Percentiles rank a stretch among this genome's conserved stretches.
Conservation (phyloP, 2,797 vertebrate species). For the Cossypha caffra region DNA sequence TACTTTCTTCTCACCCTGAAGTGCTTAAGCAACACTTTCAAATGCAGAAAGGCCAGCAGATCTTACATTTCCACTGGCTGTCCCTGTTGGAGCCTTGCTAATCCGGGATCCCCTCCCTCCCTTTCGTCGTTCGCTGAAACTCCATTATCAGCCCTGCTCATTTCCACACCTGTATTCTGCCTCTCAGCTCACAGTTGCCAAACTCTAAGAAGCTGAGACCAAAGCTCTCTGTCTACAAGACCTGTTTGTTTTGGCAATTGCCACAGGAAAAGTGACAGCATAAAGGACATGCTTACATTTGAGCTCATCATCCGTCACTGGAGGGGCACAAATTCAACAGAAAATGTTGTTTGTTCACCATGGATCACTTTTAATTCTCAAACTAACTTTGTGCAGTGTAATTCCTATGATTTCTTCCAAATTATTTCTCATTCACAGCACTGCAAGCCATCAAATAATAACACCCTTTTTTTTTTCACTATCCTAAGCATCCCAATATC, state of each 20-base stretch:
- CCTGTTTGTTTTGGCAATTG: not conserved
- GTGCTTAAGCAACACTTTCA: not conserved
- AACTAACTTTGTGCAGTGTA: not conserved
- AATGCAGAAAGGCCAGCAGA: not conserved
- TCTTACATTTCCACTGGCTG: not conserved
- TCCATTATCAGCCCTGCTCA: not conserved
- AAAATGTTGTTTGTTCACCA: not conserved
- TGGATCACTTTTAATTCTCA: not conserved
- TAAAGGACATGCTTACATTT: not conserved
- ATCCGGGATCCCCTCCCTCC: not conserved
- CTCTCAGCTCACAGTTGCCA: not conserved
- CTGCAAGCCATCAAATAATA: not conserved
- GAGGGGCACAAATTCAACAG: not conserved
- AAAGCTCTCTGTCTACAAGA: not conserved
- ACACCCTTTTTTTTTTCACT: not conserved
- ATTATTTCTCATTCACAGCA: not conserved
- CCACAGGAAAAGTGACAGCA: not conserved
- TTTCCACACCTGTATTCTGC: not conserved
- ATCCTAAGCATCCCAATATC: not conserved
- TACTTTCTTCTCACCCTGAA: not conserved
- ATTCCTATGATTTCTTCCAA: not conserved
- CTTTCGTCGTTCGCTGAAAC: not conserved
- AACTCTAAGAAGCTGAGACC: not conserved
- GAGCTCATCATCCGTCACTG: not conserved
- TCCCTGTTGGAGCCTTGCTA: not conserved